phyloP scores from a whole-genome alignment of 2,888 invertebrate species.

The Pterostichus madidus region DNA sequence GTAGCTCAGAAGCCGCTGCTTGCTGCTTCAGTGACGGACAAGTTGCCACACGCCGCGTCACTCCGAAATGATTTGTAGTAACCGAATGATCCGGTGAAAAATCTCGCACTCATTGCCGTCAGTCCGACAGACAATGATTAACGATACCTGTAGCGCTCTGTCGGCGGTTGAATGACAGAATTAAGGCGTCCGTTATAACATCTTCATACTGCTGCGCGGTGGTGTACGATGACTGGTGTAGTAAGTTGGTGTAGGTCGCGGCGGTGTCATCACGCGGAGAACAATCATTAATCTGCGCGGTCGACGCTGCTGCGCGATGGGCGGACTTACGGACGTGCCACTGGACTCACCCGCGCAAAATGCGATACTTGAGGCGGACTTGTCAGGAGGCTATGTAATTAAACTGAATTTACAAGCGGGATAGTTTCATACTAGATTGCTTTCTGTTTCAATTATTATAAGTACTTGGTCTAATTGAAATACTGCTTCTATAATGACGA shows the following conservation, averaged over 20 bases:
- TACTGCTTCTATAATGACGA: too few species aligned
- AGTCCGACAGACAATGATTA: slow-evolving; percentile 66
- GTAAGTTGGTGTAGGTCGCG: slow-evolving; percentile 55
- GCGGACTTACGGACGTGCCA: slow-evolving; percentile 22
- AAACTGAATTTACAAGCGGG: slow-evolving; percentile 3
- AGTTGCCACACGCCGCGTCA: slow-evolving; percentile 50
- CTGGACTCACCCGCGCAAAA: slow-evolving; percentile 1
- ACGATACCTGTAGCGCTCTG: slow-evolving; percentile 66
- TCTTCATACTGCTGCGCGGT: slow-evolving; percentile 45
- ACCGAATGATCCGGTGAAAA: slow-evolving; percentile 65
- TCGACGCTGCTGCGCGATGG: background rate
- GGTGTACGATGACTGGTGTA: slow-evolving; percentile 42
- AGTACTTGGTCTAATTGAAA: too few species aligned
- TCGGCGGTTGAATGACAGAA: slow-evolving; percentile 66
- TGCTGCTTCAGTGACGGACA: slow-evolving; percentile 24
- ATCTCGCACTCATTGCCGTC: slow-evolving; percentile 66
- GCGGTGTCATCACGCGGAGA: slow-evolving; percentile 55
- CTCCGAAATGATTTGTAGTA: slow-evolving; percentile 61
- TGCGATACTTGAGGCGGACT: too few species aligned
- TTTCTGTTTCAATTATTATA: background rate
- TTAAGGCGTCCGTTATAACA: slow-evolving; percentile 67
- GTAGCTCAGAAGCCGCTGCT: background rate
- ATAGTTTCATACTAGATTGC: too few species aligned
- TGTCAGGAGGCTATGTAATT: background rate
- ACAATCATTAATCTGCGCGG: slow-evolving; percentile 60